A percentile compares a stretch with the other conserved stretches of the same genome.
Evolutionary conservation across 2,113 vertebrate species (phyloP).

Genomic region (Lepisosteus oculatus): DNA sequence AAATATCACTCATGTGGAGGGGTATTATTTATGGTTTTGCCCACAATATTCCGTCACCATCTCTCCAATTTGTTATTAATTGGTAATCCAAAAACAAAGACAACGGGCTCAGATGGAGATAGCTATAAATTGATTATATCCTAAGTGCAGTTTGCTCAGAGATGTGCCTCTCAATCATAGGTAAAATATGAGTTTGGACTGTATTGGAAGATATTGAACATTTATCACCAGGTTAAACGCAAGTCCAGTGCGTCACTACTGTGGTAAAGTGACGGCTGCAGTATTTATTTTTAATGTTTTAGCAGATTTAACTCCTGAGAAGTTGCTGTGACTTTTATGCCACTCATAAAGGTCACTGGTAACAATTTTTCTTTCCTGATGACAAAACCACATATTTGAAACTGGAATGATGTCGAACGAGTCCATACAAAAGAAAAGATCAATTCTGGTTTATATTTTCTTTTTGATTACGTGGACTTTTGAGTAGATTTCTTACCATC

Average conservation of each 20-base stretch:
- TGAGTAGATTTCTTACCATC: no score
- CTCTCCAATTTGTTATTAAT: constrained; percentile 50
- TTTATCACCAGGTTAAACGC: constrained; percentile 31
- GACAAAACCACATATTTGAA: not conserved
- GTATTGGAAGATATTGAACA: constrained; percentile 32
- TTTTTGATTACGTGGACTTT: no score
- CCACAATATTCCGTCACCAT: constrained; percentile 42
- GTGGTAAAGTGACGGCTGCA: constrained; percentile 14
- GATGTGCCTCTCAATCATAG: constrained; percentile 38
- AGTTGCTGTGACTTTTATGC: constrained; percentile 19
- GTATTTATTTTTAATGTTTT: not conserved
- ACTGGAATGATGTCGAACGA: no score
- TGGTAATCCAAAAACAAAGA: constrained; percentile 52
- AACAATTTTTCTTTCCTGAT: not conserved
- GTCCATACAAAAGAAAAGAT: no score
- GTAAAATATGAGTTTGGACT: constrained; percentile 12
- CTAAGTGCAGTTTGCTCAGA: constrained; percentile 12
- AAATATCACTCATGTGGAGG: constrained; percentile 40
- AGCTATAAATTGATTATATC: constrained; percentile 33
- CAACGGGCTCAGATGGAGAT: not conserved
- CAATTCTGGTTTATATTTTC: no score
- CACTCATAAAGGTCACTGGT: constrained; percentile 21
- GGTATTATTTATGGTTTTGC: constrained; percentile 32
- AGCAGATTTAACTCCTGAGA: constrained; percentile 14
- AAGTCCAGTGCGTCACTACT: constrained; percentile 26